Conservation (phyloP, 2,888 invertebrate genomes). For the Zhuqinia jingwanae region DNA sequence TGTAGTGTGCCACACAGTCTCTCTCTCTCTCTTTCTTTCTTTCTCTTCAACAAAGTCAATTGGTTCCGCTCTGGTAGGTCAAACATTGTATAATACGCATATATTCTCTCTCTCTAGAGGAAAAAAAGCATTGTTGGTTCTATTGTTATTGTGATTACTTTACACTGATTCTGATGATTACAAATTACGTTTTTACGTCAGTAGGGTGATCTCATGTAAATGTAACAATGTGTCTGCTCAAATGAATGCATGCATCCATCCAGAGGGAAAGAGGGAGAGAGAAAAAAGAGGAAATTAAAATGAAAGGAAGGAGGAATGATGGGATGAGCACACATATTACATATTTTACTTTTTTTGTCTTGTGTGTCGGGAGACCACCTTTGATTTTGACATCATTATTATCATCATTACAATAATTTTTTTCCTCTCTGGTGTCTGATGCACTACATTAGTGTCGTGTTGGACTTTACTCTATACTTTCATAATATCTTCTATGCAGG, state of each 20-base stretch:
- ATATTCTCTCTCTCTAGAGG: too few relatives aligned
- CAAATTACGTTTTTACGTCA: conserved; percentile 57
- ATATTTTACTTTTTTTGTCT: conserved; percentile 39
- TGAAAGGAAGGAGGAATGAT: conserved; percentile 55
- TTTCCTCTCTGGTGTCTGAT: neutral
- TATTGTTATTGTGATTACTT: conserved; percentile 57
- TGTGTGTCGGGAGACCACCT: conserved; percentile 72
- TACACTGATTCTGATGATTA: too few relatives aligned
- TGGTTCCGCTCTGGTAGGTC: conserved; percentile 79
- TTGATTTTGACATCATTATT: conserved; percentile 71
- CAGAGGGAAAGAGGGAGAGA: neutral
- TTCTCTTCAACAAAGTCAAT: too few relatives aligned
- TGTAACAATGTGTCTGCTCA: neutral
- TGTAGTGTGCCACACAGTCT: conserved; percentile 61
- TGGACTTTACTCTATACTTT: too few relatives aligned
- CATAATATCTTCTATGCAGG: too few relatives aligned
- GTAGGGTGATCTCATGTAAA: conserved; percentile 21
- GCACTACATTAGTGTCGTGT: too few relatives aligned
- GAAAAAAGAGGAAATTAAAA: conserved; percentile 58
- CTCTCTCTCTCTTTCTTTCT: too few relatives aligned
- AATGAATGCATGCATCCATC: neutral
- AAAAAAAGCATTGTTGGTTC: too few relatives aligned
- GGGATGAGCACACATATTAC: too few relatives aligned
- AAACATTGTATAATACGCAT: too few relatives aligned
- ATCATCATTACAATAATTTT: conserved; percentile 40